A percentile compares a stretch with the other conserved stretches of the same genome.
Evolutionary conservation across 2,797 vertebrate species (phyloP).

Genomic region (Molossus molossus): DNA sequence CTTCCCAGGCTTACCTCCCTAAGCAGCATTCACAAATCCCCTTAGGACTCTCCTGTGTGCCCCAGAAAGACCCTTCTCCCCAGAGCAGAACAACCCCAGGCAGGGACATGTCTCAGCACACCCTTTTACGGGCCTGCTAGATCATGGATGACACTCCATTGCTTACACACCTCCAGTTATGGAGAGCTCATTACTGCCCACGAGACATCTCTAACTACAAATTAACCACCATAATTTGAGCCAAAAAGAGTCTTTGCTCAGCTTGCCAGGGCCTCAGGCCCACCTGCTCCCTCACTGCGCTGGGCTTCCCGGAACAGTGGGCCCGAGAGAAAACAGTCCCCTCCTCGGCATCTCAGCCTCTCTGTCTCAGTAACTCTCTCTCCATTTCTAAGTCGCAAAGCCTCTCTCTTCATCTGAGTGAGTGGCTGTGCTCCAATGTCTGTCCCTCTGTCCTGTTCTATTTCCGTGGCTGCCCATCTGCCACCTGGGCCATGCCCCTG

Average conservation of each 20-base stretch:
- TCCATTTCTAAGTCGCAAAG: neutral
- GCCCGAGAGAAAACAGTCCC: neutral
- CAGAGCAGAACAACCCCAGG: neutral
- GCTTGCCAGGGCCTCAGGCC: neutral
- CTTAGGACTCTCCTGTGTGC: neutral
- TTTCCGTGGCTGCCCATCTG: neutral
- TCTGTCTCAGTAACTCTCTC: neutral
- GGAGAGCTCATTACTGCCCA: neutral
- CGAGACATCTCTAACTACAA: neutral
- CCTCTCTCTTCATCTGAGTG: neutral
- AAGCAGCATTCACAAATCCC: neutral
- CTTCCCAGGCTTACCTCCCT: neutral
- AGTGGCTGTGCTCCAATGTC: neutral
- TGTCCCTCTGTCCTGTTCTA: neutral
- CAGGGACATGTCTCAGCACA: neutral
- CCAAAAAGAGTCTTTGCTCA: neutral
- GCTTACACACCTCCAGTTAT: neutral
- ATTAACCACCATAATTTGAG: neutral
- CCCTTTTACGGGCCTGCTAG: neutral
- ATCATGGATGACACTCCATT: neutral
- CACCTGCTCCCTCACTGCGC: neutral
- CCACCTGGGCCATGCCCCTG: neutral
- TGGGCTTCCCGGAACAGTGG: neutral
- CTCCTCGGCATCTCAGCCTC: neutral
- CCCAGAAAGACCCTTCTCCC: neutral